Percentiles rank a stretch among this genome's conserved stretches.
phyloP scores from a whole-genome alignment of 2,888 invertebrate genomes.

The Tenthredo amoena region DNA sequence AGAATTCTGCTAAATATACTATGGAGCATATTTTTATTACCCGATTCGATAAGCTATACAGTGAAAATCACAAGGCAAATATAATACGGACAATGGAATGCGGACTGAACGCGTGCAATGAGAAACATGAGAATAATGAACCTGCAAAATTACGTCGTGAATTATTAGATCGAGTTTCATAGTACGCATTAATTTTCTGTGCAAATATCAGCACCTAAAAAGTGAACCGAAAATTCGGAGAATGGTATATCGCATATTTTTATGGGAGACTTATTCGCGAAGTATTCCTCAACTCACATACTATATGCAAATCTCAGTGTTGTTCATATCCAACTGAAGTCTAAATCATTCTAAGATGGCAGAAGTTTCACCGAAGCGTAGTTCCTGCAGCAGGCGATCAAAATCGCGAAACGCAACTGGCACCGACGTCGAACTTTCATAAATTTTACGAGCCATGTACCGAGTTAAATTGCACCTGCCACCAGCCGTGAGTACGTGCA shows the following conservation, averaged over 20 bases:
- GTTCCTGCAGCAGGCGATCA: background rate
- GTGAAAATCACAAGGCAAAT: background rate
- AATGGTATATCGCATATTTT: background rate
- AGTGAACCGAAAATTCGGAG: background rate
- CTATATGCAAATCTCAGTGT: background rate
- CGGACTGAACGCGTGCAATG: background rate
- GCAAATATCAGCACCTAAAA: background rate
- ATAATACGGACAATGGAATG: background rate
- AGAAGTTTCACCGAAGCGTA: background rate
- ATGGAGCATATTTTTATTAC: background rate
- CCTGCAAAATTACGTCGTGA: background rate
- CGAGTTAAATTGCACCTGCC: slow-evolving; percentile 36
- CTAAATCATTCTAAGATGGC: background rate
- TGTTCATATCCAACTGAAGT: background rate
- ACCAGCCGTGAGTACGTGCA: background rate
- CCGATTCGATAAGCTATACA: background rate
- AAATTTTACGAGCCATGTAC: slow-evolving; percentile 38
- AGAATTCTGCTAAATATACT: background rate
- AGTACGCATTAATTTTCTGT: background rate
- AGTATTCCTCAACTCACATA: background rate
- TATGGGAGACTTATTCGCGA: background rate
- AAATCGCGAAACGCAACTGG: slow-evolving; percentile 11
- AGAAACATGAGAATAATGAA: background rate
- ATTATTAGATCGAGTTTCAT: background rate
- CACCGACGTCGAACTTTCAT: slow-evolving; percentile 36